A percentile compares a stretch with the other conserved stretches of the same genome.
Conservation (phyloP, 2,113 vertebrate genomes). For the Agelaius phoeniceus region DNA sequence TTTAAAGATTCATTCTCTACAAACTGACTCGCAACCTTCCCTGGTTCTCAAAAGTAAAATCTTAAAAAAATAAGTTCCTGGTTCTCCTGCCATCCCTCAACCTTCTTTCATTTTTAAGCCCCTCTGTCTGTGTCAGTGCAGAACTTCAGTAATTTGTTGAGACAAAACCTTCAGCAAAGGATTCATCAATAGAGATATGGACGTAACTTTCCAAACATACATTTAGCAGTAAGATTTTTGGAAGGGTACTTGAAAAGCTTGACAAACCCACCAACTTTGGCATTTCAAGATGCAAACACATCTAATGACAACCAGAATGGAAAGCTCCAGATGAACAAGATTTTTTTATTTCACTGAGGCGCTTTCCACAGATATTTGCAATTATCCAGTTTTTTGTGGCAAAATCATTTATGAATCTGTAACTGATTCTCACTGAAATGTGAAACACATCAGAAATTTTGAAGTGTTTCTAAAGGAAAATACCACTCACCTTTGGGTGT, state of each 20-base stretch:
- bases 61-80: background rate
- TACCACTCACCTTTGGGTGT: background rate
- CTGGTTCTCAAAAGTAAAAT: background rate
- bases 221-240: background rate
- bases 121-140: background rate
- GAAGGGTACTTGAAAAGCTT: background rate
- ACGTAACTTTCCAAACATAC: background rate
- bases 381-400: background rate
- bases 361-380: background rate
- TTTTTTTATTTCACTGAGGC: background rate
- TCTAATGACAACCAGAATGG: background rate
- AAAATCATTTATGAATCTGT: background rate
- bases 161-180: background rate
- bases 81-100: background rate
- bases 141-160: background rate
- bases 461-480: background rate
- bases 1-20: background rate
- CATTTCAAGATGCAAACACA: background rate
- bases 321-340: background rate
- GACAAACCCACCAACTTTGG: background rate
- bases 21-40: background rate
- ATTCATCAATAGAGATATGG: background rate
- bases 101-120: background rate
- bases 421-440: background rate
- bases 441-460: background rate